phyloP scores from a whole-genome alignment of 2,113 vertebrate genomes.

The Melanostigma gelatinosum region DNA sequence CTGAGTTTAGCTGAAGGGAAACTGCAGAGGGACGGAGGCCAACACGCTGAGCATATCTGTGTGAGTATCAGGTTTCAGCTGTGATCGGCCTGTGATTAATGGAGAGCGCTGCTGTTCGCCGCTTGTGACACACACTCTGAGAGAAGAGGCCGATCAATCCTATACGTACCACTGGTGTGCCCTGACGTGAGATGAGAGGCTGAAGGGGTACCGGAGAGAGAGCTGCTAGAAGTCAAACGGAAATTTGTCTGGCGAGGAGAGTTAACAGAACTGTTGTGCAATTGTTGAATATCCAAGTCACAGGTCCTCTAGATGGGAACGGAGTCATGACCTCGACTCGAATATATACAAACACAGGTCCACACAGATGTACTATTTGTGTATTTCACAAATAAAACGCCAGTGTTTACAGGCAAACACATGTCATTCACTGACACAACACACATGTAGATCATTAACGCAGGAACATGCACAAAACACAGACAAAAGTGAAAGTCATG shows the following conservation, averaged over 20 bases:
- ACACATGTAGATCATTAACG: constrained; percentile 17
- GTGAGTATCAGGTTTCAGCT: constrained; percentile 37
- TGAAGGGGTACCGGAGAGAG: not conserved
- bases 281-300: constrained; percentile 22
- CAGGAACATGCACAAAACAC: not conserved
- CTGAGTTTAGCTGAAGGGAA: constrained; percentile 33
- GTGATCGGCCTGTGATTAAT: constrained; percentile 47
- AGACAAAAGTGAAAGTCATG: constrained; percentile 41
- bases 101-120: constrained; percentile 18
- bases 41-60: constrained; percentile 22
- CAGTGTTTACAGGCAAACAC: constrained; percentile 20
- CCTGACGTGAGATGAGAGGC: constrained; percentile 31
- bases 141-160: constrained; percentile 32
- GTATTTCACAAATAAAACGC: not conserved
- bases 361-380: not conserved
- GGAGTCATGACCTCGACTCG: not conserved
- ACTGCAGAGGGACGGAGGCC: constrained; percentile 13
- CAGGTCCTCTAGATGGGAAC: constrained; percentile 6
- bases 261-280: constrained; percentile 43
- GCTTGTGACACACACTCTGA: constrained; percentile 15
- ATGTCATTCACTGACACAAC: not conserved
- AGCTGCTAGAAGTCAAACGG: constrained; percentile 9
- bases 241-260: constrained; percentile 21
- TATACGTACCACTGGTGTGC: constrained; percentile 1
- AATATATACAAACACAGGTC: not conserved